Base-by-base conservation (phyloP, 2,888 invertebrate genomes). In the Phortica okadai region DNA sequence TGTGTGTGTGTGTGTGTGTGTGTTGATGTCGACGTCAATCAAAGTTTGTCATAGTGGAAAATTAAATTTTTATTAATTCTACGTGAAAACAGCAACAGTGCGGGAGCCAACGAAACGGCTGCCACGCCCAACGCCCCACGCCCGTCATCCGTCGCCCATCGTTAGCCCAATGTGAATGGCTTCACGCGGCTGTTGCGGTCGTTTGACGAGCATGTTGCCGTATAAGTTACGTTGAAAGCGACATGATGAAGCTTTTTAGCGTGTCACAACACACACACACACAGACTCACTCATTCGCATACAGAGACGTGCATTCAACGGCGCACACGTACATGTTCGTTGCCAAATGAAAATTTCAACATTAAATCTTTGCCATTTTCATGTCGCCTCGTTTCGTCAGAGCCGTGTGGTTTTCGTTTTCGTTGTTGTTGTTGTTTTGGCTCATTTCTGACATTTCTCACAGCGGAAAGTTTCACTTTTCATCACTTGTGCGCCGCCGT, bases 41-140 rank as follows among this genome's bases (percentile, higher is more conserved):
- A 72, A 72, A 72, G 70, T 72, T 72, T 72, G 54, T 56, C 56
- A 56, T 56, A 72, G 41, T 72, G 70, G 56, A 56, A 72, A 72
- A 72, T 72, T 72, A 72, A 72, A 72, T 56, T 72, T 72, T 72
- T 72, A 56, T 72, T 72, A 72, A 72, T 56, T 16, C 70, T 33
- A 72, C 70, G 70, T 72, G 70, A 54, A 33, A 10, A 33, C 25
- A 50, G 8, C 14, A 14, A 8, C 14, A 6, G 50, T 14, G 50
- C 50, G 2, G 50, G 10, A 50, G 21, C 21, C 21, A 21, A 21
- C 21, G 21, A 21, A 21, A 21, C 1, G 21, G 21, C 6, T 50
- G 50, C 50, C 50, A 6, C 50, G 50, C 50, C 50, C 8, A 45
- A 6, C 8, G 14, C 8, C 10, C 50, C 0, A 2, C 14, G 50